phyloP scores from a whole-genome alignment of 2,113 vertebrate genomes.

The Corythornis cristatus region DNA sequence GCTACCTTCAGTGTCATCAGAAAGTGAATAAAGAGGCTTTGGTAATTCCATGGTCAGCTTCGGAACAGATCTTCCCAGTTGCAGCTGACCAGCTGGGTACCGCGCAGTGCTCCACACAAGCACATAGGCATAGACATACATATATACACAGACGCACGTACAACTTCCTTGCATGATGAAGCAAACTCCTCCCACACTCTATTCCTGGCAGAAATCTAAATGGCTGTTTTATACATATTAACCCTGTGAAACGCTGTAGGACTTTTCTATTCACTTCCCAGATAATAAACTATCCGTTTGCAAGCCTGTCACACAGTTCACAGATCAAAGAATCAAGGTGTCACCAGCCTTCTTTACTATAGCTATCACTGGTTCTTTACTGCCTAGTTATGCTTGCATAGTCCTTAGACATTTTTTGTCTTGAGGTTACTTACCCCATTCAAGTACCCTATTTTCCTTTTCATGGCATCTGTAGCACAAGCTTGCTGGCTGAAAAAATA shows the following conservation, averaged over 20 bases:
- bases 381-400: constrained; percentile 64
- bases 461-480: constrained; percentile 50
- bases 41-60: constrained; percentile 49
- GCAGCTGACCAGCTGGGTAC: constrained; percentile 16
- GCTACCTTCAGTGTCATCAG: constrained; percentile 39
- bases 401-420: constrained; percentile 64
- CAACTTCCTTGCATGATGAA: constrained; percentile 47
- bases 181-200: constrained; percentile 57
- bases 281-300: constrained; percentile 74
- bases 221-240: constrained; percentile 68
- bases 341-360: constrained; percentile 72
- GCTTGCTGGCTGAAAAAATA: constrained; percentile 23
- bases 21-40: constrained; percentile 62
- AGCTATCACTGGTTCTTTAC: constrained; percentile 74
- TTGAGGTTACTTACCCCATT: constrained; percentile 66
- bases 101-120: not conserved
- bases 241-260: constrained; percentile 64
- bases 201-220: constrained; percentile 51
- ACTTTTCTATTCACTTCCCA: constrained; percentile 55
- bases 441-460: constrained; percentile 68
- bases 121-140: not conserved
- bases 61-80: not conserved
- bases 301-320: constrained; percentile 74
- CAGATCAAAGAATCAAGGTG: constrained; percentile 79
- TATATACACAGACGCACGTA: not conserved